A percentile compares a stretch with the other conserved stretches of the same genome.
Evolutionary conservation across 2,113 vertebrate genomes (phyloP).

Genomic region (Miniopterus natalensis): DNA sequence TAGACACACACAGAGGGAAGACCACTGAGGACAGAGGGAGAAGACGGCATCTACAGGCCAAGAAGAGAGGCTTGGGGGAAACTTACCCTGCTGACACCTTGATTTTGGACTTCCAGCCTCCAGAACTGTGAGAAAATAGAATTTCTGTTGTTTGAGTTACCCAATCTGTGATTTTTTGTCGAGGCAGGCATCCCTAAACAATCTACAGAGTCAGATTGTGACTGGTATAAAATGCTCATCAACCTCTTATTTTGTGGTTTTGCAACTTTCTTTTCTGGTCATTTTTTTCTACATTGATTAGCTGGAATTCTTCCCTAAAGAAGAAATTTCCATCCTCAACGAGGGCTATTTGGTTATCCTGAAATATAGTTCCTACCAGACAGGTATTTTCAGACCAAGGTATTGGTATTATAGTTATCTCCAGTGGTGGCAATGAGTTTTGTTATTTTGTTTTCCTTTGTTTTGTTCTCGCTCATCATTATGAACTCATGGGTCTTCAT

Average conservation of each 20-base stretch:
- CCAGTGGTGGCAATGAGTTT: background rate
- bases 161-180: background rate
- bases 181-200: background rate
- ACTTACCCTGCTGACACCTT: background rate
- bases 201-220: background rate
- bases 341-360: background rate
- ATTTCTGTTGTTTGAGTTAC: background rate
- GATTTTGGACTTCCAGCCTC: background rate
- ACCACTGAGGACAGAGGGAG: background rate
- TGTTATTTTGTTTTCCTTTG: background rate
- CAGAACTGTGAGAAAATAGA: background rate
- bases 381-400: background rate
- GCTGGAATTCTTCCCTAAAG: background rate
- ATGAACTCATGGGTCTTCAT: background rate
- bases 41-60: background rate
- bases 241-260: background rate
- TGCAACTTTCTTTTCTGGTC: background rate
- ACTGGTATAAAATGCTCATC: background rate
- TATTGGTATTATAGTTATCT: too few relatives aligned
- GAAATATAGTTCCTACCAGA: background rate
- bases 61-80: background rate
- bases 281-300: background rate
- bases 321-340: background rate
- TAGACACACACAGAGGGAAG: background rate
- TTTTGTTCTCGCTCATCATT: background rate